Percentiles rank a stretch among this genome's conserved stretches.
phyloP scores from a whole-genome alignment of 2,113 vertebrate species.

The Hepsetus odoe region DNA sequence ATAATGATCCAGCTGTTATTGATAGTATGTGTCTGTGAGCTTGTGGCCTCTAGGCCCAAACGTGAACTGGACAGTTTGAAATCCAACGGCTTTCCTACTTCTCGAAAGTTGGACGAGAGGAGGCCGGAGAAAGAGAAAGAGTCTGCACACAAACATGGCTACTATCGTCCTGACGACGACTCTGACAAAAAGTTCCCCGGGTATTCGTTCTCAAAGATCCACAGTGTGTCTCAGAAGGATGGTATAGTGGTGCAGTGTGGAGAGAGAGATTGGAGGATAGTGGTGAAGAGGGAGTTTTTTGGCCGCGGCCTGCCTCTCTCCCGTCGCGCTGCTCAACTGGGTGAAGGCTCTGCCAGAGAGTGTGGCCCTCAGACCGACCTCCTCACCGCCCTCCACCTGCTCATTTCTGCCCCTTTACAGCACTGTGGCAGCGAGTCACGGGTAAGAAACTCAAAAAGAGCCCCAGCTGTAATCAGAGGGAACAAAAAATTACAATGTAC shows the following conservation, averaged over 20 bases:
- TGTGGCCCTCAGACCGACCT: constrained; percentile 22
- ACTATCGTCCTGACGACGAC: not conserved
- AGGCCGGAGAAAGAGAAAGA: not conserved
- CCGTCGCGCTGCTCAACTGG: constrained; percentile 42
- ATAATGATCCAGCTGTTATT: constrained; percentile 2
- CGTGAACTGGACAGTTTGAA: not conserved
- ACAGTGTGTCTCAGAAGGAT: not conserved
- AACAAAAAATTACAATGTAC: no score
- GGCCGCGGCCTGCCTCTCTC: constrained; percentile 47
- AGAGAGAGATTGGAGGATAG: constrained; percentile 46
- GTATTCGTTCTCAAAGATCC: not conserved
- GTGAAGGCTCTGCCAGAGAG: not conserved
- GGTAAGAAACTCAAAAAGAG: constrained; percentile 31
- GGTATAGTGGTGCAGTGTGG: constrained; percentile 50
- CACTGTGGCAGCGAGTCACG: constrained; percentile 54
- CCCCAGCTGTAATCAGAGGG: no score
- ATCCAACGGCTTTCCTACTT: not conserved
- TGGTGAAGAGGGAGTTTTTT: constrained; percentile 47
- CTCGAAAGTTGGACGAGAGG: not conserved
- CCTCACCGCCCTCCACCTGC: constrained; percentile 13
- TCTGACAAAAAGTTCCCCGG: not conserved
- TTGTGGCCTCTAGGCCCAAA: not conserved
- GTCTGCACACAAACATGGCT: not conserved
- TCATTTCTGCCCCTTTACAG: constrained; percentile 48
- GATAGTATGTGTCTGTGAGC: not conserved